These are phyloP conservation scores for Marmota monax DNA, from an alignment of 2,113 vertebrate species.

Conservation along the genomic window DNA sequence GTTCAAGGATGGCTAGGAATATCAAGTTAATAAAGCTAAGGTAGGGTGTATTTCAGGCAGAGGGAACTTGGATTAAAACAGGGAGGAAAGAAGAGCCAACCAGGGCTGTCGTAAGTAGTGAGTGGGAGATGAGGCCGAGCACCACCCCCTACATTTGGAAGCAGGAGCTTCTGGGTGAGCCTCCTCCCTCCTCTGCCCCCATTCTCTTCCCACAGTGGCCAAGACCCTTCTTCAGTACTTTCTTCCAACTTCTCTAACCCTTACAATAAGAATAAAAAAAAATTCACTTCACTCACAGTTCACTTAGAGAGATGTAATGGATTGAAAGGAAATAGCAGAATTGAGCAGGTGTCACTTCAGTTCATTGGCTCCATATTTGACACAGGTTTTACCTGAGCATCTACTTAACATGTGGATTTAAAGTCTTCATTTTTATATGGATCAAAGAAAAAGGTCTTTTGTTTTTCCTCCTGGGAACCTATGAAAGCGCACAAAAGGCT, in stretches of 20 bases:
- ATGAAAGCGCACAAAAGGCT: background rate
- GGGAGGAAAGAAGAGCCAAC: background rate
- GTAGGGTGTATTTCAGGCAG: background rate
- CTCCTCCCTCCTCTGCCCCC: background rate
- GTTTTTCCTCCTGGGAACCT: background rate
- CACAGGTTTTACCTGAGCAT: background rate
- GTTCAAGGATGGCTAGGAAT: background rate
- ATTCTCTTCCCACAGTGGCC: background rate
- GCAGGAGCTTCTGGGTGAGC: background rate
- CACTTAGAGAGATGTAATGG: background rate
- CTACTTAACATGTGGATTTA: background rate
- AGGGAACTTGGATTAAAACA: background rate
- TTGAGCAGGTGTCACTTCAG: background rate
- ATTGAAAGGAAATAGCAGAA: background rate
- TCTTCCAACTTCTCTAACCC: background rate
- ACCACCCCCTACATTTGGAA: background rate
- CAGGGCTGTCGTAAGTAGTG: accelerated
- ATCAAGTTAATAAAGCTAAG: background rate
- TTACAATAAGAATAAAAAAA: background rate
- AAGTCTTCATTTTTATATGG: background rate
- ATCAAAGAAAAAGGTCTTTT: background rate
- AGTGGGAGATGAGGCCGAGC: background rate
- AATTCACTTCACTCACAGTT: background rate
- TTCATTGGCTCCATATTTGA: background rate
- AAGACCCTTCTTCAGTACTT: background rate